Base-by-base conservation (phyloP, 2,888 invertebrate species). In the Cacoxenus indagator region DNA sequence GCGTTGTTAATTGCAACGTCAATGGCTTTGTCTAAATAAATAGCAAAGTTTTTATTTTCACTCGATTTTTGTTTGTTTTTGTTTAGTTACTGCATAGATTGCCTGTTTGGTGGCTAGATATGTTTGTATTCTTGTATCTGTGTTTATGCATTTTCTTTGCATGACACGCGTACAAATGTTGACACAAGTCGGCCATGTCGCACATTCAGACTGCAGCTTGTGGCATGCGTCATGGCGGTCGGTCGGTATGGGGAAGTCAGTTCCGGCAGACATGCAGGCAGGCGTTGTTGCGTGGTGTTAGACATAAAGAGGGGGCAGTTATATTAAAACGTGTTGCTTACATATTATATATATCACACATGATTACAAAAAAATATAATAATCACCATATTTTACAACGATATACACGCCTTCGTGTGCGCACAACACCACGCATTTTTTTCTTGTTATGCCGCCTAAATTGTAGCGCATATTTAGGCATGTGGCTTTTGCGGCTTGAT, bases 341-440 rank as follows among this genome's bases (percentile, higher is more conserved):
- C 37, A 37, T 37, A 11, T 54, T 54, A 54, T 54, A 22, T 24
- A 54, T 54, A 24, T 54, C 19, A 54, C 54, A 11, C 24, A 24
- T 54, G 54, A 54, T 54, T 54, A 54, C 51, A 51, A 22, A 51
- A n/a, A 43, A 51, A 19, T 51, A 22, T 24, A 24, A 54, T 54
- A 54, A 51, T 54, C 24, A 54, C 24, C 14, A 54, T 54, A 24
- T 24, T 54, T 54, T 24, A 54, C 22, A 54, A 9, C 24, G 19
- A 19, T 51, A 22, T 11, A 5, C 9, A 8, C 37, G 37, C 37
- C 9, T 14, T 37, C 8, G 14, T 14, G 37, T n/a, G n/a, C n/a
- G n/a, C n/a, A n/a, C n/a, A n/a, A n/a, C 37, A 37, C 37, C 37
- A 37, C 37, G 37, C 37, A 37, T 5, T 37, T 37, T 37, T 8